phyloP scores from a whole-genome alignment of 1,140 invertebrate species.

The Stratiolaelaps scimitus region DNA sequence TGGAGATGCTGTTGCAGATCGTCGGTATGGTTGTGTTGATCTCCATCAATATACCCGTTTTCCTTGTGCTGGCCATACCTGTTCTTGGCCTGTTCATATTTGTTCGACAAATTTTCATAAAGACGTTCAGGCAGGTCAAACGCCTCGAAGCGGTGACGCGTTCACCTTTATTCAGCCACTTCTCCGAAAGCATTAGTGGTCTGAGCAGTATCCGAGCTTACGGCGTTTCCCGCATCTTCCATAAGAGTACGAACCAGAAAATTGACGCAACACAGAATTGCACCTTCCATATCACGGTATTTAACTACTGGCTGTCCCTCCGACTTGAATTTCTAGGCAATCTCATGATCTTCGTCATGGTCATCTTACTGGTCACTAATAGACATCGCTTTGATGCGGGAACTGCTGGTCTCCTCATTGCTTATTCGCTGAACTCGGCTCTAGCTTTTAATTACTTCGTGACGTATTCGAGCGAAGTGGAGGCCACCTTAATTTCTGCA shows the following conservation, averaged over 20 bases:
- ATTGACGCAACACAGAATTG: slow-evolving; percentile 32
- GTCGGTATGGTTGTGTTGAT: slow-evolving; percentile 19
- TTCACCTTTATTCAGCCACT: slow-evolving; percentile 56
- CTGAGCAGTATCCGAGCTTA: slow-evolving; percentile 55
- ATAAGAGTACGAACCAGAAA: slow-evolving; percentile 29
- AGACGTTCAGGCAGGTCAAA: slow-evolving; percentile 52
- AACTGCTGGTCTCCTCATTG: no score
- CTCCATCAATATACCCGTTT: neutral
- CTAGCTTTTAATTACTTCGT: no score
- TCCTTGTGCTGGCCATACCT: neutral
- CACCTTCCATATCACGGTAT: slow-evolving; percentile 14
- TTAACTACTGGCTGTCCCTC: no score
- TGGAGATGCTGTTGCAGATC: slow-evolving; percentile 1
- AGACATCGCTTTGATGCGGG: no score
- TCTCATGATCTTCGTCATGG: no score
- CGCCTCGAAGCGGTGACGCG: slow-evolving; percentile 50
- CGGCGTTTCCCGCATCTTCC: slow-evolving; percentile 32
- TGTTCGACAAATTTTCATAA: slow-evolving; percentile 31
- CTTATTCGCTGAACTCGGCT: no score
- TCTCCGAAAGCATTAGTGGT: slow-evolving; percentile 55
- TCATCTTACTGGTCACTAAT: no score
- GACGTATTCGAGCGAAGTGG: no score
- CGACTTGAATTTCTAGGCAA: no score
- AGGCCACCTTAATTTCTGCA: no score
- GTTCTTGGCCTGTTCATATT: neutral